phyloP scores from a whole-genome alignment of 2,113 vertebrate species.

The Lucifuga dentata region DNA sequence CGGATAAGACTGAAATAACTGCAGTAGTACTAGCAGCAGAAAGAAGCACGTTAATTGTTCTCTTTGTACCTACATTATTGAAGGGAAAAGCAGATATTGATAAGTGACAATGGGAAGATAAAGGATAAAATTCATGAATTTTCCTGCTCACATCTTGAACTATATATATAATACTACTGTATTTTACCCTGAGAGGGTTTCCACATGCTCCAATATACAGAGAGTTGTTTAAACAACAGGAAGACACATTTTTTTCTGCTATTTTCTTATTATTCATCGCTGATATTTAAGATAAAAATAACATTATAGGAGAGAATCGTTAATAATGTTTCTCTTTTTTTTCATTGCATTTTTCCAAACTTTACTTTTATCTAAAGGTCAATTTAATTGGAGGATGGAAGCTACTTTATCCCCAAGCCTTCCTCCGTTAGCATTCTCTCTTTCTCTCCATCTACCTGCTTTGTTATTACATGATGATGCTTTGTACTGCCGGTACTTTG shows the following conservation, averaged over 20 bases:
- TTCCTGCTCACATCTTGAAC: no score
- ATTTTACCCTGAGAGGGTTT: conserved; percentile 8
- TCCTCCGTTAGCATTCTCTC: conserved; percentile 29
- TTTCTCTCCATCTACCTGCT: conserved; percentile 20
- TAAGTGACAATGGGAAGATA: no score
- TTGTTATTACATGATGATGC: conserved; percentile 53
- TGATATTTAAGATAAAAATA: conserved; percentile 58
- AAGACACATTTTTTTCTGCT: conserved; percentile 9
- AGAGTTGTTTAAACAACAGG: conserved; percentile 41
- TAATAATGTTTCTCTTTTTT: conserved; percentile 34
- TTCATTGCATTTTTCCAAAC: conserved; percentile 49
- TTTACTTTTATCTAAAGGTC: conserved; percentile 73
- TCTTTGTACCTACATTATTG: no score
- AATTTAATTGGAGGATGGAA: conserved; percentile 64
- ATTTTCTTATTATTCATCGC: conserved; percentile 55
- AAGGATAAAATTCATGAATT: no score
- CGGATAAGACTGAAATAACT: neutral
- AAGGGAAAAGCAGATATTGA: no score
- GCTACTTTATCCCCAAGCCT: conserved; percentile 53
- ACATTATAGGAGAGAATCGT: conserved; percentile 55
- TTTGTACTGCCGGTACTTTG: conserved; percentile 63
- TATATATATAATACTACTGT: no score
- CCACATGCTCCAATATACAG: conserved; percentile 39
- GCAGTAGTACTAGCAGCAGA: neutral
- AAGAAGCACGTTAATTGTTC: no score